Evolutionary conservation across 2,888 invertebrate genomes (phyloP).

Genomic region (Slavum lentiscoides): DNA sequence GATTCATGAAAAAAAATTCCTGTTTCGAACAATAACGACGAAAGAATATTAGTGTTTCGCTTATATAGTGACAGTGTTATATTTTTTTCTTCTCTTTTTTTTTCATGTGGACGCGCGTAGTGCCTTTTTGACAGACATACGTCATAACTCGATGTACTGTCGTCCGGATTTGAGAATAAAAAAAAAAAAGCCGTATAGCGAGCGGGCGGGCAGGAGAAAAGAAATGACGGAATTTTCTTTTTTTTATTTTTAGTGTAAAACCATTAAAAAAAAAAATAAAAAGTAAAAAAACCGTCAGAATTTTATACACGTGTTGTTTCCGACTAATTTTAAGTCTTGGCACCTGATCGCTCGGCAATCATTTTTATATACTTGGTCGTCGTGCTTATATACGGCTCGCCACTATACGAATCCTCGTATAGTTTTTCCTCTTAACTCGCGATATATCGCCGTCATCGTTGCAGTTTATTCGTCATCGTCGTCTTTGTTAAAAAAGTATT

Average conservation of each 20-base stretch:
- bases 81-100: not conserved
- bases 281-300: not conserved
- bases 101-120: no score
- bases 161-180: not conserved
- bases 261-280: slow-evolving; percentile 8
- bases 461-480: no score
- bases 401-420: slow-evolving; percentile 13
- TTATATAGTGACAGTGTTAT: no score
- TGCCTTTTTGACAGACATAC: slow-evolving; percentile 25
- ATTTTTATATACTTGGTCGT: not conserved
- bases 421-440: not conserved
- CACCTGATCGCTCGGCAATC: slow-evolving; percentile 28
- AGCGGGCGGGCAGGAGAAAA: not conserved
- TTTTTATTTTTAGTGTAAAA: slow-evolving; percentile 41
- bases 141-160: slow-evolving; percentile 22
- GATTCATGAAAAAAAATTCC: no score
- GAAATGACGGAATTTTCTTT: slow-evolving; percentile 11
- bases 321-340: slow-evolving; percentile 47
- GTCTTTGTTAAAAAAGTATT: no score
- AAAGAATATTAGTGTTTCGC: no score
- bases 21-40: no score
- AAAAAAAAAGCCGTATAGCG: not conserved
- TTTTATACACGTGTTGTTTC: slow-evolving; percentile 7
- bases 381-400: not conserved
- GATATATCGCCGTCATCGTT: no score